Conservation (phyloP, 1,140 invertebrate genomes). For the Pseudomyrmex concolor region DNA sequence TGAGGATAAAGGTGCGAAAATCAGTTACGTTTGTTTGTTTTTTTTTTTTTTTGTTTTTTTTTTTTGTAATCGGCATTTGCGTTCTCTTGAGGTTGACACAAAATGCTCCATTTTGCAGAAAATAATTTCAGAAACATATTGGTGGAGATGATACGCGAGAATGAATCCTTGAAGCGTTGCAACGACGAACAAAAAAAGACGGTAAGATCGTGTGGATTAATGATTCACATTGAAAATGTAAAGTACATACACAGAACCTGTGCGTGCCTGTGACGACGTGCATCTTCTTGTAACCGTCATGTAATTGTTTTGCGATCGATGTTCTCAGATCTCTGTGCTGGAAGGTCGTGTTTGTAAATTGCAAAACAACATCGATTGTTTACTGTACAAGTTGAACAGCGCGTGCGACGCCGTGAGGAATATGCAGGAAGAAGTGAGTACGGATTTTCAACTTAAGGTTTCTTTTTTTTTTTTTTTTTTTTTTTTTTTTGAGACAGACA, state of each 20-base stretch:
- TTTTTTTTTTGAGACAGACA: no score
- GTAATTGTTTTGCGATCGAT: not conserved
- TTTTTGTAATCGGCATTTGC: no score
- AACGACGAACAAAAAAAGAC: constrained; percentile 87
- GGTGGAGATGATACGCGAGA: constrained; percentile 88
- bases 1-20: constrained; percentile 82
- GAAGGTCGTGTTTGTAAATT: constrained; percentile 82
- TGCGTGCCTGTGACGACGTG: no score
- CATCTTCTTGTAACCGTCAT: not conserved
- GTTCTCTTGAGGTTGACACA: not conserved
- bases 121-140: constrained; percentile 88
- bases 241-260: constrained; percentile 3
- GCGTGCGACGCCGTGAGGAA: constrained; percentile 82
- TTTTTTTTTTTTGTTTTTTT: not conserved
- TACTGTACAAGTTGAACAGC: constrained; percentile 82
- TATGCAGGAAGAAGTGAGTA: constrained; percentile 82
- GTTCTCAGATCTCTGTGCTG: constrained; percentile 80
- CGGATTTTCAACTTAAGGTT: not conserved
- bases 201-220: constrained; percentile 70
- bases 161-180: constrained; percentile 86
- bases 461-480: no score
- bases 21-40: not conserved
- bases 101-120: constrained; percentile 80
- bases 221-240: constrained; percentile 7
- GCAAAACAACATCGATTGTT: constrained; percentile 80